phyloP scores from a whole-genome alignment of 2,888 invertebrate species.

The Cheilosia urbana region DNA sequence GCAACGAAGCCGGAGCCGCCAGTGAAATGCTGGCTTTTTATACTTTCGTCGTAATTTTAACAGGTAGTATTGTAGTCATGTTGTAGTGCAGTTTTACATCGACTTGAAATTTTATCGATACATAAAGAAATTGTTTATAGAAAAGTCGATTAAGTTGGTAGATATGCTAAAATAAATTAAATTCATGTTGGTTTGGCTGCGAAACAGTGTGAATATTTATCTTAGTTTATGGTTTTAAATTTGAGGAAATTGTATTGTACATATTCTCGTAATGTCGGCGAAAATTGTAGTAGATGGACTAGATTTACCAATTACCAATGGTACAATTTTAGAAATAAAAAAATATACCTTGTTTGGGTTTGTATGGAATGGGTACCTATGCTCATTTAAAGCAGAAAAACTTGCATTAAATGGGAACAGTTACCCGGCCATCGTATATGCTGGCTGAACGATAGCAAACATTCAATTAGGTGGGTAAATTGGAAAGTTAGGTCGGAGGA shows the following conservation, averaged over 20 bases:
- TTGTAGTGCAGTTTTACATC: slow-evolving; percentile 29
- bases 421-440: no score
- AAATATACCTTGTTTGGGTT: no score
- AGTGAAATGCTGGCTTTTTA: slow-evolving; percentile 79
- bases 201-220: not conserved
- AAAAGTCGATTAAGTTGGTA: not conserved
- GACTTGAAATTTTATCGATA: not conserved
- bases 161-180: slow-evolving; percentile 3
- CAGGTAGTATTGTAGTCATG: slow-evolving; percentile 74
- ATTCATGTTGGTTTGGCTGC: not conserved
- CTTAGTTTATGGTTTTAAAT: not conserved
- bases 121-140: not conserved
- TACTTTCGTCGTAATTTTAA: slow-evolving; percentile 80
- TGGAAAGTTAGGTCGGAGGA: no score
- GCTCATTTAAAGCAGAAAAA: no score
- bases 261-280: not conserved
- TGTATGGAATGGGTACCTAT: no score
- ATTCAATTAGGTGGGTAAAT: no score
- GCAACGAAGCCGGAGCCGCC: slow-evolving; percentile 78
- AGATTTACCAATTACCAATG: slow-evolving; percentile 9
- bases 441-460: no score
- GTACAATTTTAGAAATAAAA: not conserved
- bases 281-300: slow-evolving; percentile 58
- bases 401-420: no score
- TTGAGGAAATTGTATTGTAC: not conserved